Evolutionary conservation across 2,113 vertebrate species (phyloP).

Genomic region (Upupa epops): DNA sequence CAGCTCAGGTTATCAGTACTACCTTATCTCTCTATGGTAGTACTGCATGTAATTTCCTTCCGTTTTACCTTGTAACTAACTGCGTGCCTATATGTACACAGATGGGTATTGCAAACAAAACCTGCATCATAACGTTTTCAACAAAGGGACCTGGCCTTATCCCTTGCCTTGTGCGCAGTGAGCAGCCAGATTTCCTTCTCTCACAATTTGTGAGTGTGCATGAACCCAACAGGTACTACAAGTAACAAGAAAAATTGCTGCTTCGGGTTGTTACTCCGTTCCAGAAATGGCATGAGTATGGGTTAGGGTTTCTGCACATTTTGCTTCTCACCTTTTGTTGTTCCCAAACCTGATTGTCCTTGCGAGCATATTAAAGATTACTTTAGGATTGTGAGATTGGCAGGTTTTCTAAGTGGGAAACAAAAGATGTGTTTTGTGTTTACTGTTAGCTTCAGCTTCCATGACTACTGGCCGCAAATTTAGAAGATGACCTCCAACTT

Average conservation of each 20-base stretch:
- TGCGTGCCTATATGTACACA: not conserved
- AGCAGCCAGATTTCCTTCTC: not conserved
- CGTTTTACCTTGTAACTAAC: not conserved
- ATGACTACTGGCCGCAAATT: accelerated
- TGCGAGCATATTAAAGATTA: not conserved
- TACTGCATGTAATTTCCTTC: conserved; percentile 16
- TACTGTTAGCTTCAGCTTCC: not conserved
- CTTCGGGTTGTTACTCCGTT: not conserved
- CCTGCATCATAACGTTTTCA: not conserved
- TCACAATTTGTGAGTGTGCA: accelerated
- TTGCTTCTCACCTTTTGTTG: not conserved
- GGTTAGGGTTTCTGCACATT: not conserved
- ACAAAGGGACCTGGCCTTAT: not conserved
- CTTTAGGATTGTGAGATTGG: not conserved
- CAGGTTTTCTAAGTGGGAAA: not conserved
- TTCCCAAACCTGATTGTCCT: not conserved
- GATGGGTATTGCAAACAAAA: not conserved
- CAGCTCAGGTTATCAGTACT: conserved; percentile 7
- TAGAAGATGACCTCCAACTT: not conserved
- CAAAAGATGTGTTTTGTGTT: not conserved
- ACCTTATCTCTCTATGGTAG: not conserved
- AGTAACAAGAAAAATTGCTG: not conserved
- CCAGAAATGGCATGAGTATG: not conserved
- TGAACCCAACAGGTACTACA: not conserved
- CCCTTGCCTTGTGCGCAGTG: not conserved